Evolutionary conservation across 92 coral and sea anemone genomes (phyloP).

Genomic region (Parazoanthus darwini): DNA sequence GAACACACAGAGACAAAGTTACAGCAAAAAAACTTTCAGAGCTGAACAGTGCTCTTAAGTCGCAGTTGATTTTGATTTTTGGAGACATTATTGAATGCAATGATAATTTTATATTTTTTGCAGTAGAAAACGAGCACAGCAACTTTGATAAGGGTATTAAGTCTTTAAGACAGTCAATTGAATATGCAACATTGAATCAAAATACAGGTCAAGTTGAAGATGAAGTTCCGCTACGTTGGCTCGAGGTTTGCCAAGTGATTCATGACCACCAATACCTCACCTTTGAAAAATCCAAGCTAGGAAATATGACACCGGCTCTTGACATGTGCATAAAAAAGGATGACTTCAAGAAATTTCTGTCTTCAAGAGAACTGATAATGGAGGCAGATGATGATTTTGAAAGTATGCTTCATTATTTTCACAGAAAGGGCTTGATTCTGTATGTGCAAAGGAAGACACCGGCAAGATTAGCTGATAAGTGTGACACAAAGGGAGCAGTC

Average conservation of each 20-base stretch:
- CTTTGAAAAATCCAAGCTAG: neutral
- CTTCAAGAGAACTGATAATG: neutral
- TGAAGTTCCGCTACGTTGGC: slow-evolving; percentile 21
- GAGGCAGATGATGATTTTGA: slow-evolving; percentile 10
- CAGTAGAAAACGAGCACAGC: slow-evolving; percentile 9
- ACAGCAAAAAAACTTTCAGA: neutral
- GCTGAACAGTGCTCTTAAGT: neutral
- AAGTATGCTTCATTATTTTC: slow-evolving; percentile 31
- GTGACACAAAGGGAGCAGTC: neutral
- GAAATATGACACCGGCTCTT: neutral
- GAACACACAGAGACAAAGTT: neutral
- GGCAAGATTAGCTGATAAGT: neutral
- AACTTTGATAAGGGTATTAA: neutral
- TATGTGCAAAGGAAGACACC: slow-evolving; percentile 28
- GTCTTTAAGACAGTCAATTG: neutral
- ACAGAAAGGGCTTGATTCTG: slow-evolving; percentile 14
- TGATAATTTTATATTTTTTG: neutral
- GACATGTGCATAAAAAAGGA: neutral
- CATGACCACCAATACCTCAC: neutral
- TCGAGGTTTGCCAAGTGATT: slow-evolving; percentile 2
- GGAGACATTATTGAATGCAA: slow-evolving; percentile 1
- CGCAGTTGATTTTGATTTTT: neutral
- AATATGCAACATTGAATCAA: neutral
- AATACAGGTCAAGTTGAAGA: slow-evolving; percentile 11
- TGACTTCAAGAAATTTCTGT: neutral